Evolutionary conservation across 2,888 invertebrate genomes (phyloP), one percentile per base, ranked within the genome.

Genomic region (Caprella mutica): DNA sequence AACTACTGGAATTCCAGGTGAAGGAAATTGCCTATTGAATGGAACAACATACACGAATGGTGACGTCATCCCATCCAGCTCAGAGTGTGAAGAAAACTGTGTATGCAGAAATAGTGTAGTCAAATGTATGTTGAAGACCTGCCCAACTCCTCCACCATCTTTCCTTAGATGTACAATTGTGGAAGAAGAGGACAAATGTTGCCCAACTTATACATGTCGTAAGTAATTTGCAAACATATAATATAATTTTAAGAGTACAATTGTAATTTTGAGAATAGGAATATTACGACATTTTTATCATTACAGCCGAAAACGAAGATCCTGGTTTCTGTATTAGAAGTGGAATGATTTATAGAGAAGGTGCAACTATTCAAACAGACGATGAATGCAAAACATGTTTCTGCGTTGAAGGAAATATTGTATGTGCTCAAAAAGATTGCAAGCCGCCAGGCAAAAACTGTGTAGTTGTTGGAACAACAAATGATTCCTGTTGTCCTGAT

Each of bases 391-490:
- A 91, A 70, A 87, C 90, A 70, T 93, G 92, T 72, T 92, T 92
- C 71, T 93, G 92, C 71, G 89, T 93, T 89, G 82, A 83, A 46
- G 67, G 68, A 27, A 67, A 70, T 70, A 86, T 91, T 66, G 86
- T 90, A 24, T 93, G 92, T 73, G 91, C 90, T 53, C 86, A 92
- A 12, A 87, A 88, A 76, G 86, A 90, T 73, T 93, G 92, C 72
- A 85, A 84, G 67, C 79, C 83, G 58, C 87, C 88, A 42, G 84
- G 84, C 65, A 84, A 84, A 71, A 85, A 86, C 70, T 92, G 92
- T 70, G 84, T 81, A 9, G 85, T 90, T 1, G 69, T 84, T 66
- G 80, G 84, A 50, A 81, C 84, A 17, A 79, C 81, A 46, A 81
- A 83, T 69, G 90, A 87, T 52, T 82, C 87, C 72, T 93, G 92